Base-by-base conservation (phyloP, 2,797 vertebrate species). In the Sitta carolinensis region DNA sequence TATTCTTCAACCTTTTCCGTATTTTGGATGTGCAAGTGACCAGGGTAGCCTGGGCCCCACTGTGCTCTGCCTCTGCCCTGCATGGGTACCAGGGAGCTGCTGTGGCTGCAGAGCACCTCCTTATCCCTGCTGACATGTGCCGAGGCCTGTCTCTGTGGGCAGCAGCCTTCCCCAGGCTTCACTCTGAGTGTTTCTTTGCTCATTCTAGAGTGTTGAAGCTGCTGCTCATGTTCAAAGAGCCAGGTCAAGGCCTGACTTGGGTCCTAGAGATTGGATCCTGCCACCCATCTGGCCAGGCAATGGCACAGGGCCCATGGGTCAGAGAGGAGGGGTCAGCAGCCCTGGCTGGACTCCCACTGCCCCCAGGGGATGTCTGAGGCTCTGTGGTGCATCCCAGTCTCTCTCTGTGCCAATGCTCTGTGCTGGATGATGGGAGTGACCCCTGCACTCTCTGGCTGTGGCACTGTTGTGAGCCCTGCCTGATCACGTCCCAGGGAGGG, bases 401-500 rank as follows among this genome's bases (percentile, higher is more conserved):
- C 32, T 32, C 23, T 50, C 74, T 45, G 23, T 10, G 21, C 58
- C 27, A 40, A 2, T 5, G 14, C 66, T 54, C n/a, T 48, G 27
- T 69, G 79, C 72, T 21, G 23, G 42, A 16, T 6, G 34, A 27
- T 7, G 0, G 2, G 6, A 23, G 25, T 34, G 36, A 36, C 29
- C 62, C 13, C 50, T 38, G 54, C 2, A 0, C 30, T 13, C 1
- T 16, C 48, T 3, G 16, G 40, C 61, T 30, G 42, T 3, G 7
- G 64, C 26, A 42, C 29, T 85, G 51, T 3, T 5, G 2, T 16
- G 47, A 66, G 78, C n/a, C 29, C 48, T 74, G 55, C 38, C 66
- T 7, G 8, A 36, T 18, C 6, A 0, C 14, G 0, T 21, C 1
- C 0, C 29, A 32, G 54, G 27, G 30, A n/a, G 11, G 20, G 16